A percentile compares a stretch with the other conserved stretches of the same genome.
These are phyloP conservation scores for Cheilosia urbana DNA, from an alignment of 2,888 invertebrate genomes.

Conservation along the genomic window DNA sequence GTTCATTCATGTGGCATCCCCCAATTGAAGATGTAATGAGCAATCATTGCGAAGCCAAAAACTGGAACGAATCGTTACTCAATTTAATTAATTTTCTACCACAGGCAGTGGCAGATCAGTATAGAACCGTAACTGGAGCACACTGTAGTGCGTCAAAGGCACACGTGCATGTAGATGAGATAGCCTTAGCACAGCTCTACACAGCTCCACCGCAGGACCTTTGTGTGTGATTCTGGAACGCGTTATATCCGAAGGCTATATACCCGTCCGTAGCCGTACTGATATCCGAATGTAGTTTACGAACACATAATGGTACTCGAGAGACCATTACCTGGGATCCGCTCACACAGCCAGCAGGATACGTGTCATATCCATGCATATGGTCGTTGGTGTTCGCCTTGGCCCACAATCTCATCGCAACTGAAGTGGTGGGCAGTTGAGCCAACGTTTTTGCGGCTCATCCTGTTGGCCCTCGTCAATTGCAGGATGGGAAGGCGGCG, in stretches of 20 bases:
- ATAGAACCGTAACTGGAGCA: constrained; percentile 61
- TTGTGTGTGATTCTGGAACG: constrained; percentile 28
- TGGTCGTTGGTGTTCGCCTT: constrained; percentile 15
- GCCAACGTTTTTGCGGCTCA: constrained; percentile 56
- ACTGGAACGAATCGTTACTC: constrained; percentile 68
- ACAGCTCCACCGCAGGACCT: constrained; percentile 14
- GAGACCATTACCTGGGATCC: constrained; percentile 55
- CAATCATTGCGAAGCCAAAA: constrained; percentile 64
- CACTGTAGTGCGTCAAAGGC: constrained; percentile 51
- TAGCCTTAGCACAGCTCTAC: constrained; percentile 6
- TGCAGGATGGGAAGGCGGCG: constrained; percentile 35
- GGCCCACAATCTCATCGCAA: constrained; percentile 29
- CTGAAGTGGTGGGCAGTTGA: constrained; percentile 42
- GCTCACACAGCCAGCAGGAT: constrained; percentile 35
- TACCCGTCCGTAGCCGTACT: constrained; percentile 13
- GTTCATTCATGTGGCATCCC: background rate
- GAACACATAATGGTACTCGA: constrained; percentile 52
- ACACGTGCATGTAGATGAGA: constrained; percentile 22
- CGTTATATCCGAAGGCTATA: constrained; percentile 45
- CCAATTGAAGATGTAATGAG: constrained; percentile 61
- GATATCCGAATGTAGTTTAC: constrained; percentile 53
- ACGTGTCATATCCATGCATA: constrained; percentile 32
- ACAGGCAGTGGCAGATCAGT: constrained; percentile 17
- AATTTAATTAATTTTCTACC: constrained; percentile 74
- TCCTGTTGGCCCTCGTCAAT: constrained; percentile 66